phyloP scores from a whole-genome alignment of 1,140 invertebrate species.

The Helicorthomorpha holstii region DNA sequence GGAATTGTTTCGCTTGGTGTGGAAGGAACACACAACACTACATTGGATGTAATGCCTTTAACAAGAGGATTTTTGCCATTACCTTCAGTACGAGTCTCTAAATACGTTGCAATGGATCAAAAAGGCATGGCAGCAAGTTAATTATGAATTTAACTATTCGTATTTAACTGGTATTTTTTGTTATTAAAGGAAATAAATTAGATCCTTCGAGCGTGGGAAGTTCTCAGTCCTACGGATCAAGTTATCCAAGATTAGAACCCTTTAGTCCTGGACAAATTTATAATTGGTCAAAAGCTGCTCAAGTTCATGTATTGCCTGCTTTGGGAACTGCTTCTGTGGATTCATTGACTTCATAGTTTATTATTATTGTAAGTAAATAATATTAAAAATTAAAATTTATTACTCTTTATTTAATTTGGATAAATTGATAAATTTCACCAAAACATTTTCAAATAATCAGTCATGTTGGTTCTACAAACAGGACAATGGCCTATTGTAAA shows the following conservation, averaged over 20 bases:
- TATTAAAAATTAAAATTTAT: too few species aligned
- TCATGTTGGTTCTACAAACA: too few species aligned
- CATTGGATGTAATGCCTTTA: conserved; percentile 77
- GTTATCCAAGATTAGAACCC: conserved; percentile 50
- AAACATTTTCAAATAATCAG: too few species aligned
- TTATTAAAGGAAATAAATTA: background rate
- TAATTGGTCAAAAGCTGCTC: conserved; percentile 67
- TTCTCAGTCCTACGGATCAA: background rate
- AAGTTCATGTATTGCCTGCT: conserved; percentile 62
- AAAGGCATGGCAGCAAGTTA: conserved; percentile 7
- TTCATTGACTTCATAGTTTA: background rate
- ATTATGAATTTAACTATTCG: too few species aligned
- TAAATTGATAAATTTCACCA: too few species aligned
- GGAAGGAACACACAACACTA: conserved; percentile 49
- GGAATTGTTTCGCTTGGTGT: conserved; percentile 64
- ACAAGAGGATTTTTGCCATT: conserved; percentile 72
- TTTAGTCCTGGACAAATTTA: conserved; percentile 75
- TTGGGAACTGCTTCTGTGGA: background rate
- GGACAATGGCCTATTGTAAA: too few species aligned
- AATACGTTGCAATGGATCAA: conserved; percentile 65
- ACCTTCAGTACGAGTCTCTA: conserved; percentile 71
- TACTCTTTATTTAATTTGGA: too few species aligned
- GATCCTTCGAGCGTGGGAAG: background rate
- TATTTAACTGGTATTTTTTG: background rate
- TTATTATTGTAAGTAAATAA: too few species aligned